These are phyloP conservation scores for Papilio polytes DNA, from an alignment of 1,140 invertebrate species.

Conservation along the genomic window DNA sequence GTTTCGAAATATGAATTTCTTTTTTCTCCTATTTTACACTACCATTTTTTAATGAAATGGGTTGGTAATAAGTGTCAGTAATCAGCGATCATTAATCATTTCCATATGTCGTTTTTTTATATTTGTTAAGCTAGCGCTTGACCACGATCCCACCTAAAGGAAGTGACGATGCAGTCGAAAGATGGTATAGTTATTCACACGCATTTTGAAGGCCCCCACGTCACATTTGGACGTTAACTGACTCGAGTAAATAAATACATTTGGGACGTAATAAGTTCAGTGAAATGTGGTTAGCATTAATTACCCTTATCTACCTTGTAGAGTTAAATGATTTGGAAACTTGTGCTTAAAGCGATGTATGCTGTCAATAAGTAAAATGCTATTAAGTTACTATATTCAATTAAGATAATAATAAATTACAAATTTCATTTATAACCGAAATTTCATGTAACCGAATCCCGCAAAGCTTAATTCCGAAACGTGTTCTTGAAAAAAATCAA, in stretches of 20 bases:
- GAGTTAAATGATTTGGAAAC: background rate
- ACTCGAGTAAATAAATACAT: background rate
- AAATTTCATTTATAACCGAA: background rate
- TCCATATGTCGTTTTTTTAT: background rate
- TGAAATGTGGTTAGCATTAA: background rate
- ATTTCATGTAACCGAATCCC: background rate
- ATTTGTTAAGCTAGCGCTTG: no score
- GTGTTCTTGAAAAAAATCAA: conserved; percentile 8
- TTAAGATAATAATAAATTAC: background rate
- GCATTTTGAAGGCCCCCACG: no score
- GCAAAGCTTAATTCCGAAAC: background rate
- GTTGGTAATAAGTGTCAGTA: background rate
- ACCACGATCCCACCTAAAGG: no score
- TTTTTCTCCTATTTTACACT: background rate
- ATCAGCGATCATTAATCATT: background rate
- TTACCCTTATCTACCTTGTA: background rate
- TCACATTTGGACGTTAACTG: no score
- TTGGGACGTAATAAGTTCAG: background rate
- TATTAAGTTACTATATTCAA: background rate
- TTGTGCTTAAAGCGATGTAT: background rate
- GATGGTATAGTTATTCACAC: no score
- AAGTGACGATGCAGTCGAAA: no score
- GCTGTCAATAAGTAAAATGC: no score
- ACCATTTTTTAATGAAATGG: background rate
- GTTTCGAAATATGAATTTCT: conserved; percentile 10